phyloP scores from a whole-genome alignment of 1,140 invertebrate genomes.

The Conopomorpha cramerella region DNA sequence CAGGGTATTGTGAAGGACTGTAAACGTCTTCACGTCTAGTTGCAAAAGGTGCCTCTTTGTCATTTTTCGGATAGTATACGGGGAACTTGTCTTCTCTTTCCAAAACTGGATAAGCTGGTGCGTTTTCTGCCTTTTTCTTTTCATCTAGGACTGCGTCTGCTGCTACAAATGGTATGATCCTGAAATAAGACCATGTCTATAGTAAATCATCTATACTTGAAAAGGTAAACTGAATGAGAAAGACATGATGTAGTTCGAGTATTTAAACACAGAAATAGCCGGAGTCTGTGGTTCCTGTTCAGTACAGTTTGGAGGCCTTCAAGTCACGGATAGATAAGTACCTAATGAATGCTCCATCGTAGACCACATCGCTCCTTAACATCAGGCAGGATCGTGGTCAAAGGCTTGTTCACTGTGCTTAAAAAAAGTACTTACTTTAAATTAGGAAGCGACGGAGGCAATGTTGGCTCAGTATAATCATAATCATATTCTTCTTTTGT shows the following conservation, averaged over 20 bases:
- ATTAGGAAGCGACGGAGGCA: constrained; percentile 77
- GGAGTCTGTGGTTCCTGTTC: too few species aligned
- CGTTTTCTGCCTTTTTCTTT: too few species aligned
- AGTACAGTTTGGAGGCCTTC: too few species aligned
- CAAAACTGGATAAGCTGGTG: constrained; percentile 24
- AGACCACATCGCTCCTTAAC: too few species aligned
- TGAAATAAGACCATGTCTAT: constrained; percentile 44
- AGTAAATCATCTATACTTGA: constrained; percentile 6
- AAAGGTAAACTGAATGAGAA: too few species aligned
- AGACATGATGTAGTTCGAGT: too few species aligned
- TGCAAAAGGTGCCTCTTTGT: constrained; percentile 20
- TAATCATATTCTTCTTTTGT: constrained; percentile 64
- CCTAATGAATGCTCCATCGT: too few species aligned
- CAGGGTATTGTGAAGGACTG: constrained; percentile 33
- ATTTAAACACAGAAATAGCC: too few species aligned
- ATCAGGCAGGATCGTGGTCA: too few species aligned
- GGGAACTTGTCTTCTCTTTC: constrained; percentile 48
- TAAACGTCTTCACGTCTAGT: constrained; percentile 28
- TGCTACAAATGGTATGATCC: constrained; percentile 81
- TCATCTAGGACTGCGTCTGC: constrained; percentile 70
- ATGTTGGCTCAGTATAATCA: constrained; percentile 71
- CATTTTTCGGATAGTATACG: constrained; percentile 31
- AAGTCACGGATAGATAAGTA: too few species aligned
- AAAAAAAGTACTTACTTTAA: constrained; percentile 65
- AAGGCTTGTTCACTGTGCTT: too few species aligned